These are phyloP conservation scores for Toxostoma redivivum DNA, from an alignment of 2,113 vertebrate species.

Conservation along the genomic window DNA sequence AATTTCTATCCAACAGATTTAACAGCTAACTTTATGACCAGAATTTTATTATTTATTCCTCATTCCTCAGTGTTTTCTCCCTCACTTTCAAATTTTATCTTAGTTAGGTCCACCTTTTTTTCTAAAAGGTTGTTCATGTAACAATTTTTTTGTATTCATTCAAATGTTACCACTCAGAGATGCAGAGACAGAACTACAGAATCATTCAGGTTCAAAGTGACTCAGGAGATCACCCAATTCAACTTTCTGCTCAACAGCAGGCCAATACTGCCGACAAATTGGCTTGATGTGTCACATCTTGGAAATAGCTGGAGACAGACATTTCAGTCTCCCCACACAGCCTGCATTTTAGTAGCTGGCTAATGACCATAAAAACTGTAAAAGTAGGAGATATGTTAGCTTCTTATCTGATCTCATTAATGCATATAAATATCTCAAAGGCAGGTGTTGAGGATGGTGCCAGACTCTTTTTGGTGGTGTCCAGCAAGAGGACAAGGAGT, in stretches of 20 bases:
- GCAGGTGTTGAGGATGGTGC: rapidly evolving
- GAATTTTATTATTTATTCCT: not conserved
- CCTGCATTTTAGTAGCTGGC: not conserved
- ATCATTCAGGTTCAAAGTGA: not conserved
- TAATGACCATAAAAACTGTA: not conserved
- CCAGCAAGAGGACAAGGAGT: not conserved
- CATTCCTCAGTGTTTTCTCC: not conserved
- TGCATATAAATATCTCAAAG: not conserved
- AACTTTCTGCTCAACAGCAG: not conserved
- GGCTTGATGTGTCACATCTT: not conserved
- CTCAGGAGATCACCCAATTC: not conserved
- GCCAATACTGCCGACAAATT: not conserved
- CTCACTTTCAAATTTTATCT: not conserved
- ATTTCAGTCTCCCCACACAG: not conserved
- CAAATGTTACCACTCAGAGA: not conserved
- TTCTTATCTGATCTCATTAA: not conserved
- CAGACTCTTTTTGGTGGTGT: not conserved
- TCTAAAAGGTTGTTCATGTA: not conserved
- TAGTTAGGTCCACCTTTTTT: not conserved
- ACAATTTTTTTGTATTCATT: not conserved
- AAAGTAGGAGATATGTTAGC: not conserved
- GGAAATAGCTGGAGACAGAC: not conserved
- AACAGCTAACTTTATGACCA: not conserved
- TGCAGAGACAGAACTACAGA: not conserved
- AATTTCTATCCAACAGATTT: not conserved